These are phyloP conservation scores for Byasa hedistus DNA, from an alignment of 2,888 invertebrate species.

Conservation along the genomic window DNA sequence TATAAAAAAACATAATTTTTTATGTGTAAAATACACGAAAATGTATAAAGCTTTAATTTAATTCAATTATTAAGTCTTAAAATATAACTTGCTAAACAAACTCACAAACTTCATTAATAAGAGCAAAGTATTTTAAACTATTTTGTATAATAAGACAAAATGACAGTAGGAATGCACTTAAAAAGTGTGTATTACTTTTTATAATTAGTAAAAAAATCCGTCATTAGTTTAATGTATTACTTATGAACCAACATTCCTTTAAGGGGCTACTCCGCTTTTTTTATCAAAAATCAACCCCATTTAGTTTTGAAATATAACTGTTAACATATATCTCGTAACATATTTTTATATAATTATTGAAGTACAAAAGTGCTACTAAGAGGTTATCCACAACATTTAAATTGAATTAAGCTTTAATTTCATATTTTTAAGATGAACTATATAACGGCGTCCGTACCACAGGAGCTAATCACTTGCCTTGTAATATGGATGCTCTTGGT, in stretches of 20 bases:
- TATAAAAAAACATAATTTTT: constrained; percentile 11
- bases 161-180: constrained; percentile 60
- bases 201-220: constrained; percentile 41
- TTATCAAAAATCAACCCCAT: constrained; percentile 36
- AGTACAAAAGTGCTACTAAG: constrained; percentile 6
- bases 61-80: constrained; percentile 51
- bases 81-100: constrained; percentile 26
- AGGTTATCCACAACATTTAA: constrained; percentile 17
- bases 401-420: background rate
- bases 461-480: too few relatives aligned
- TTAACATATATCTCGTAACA: background rate
- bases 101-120: constrained; percentile 35
- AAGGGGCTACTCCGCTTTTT: constrained; percentile 43
- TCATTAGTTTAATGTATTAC: constrained; percentile 53
- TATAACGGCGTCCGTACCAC: too few relatives aligned
- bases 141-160: constrained; percentile 38
- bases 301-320: constrained; percentile 31
- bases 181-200: constrained; percentile 56
- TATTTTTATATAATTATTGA: constrained; percentile 11
- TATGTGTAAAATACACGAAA: constrained; percentile 34
- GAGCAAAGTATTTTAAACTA: constrained; percentile 37
- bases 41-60: constrained; percentile 57
- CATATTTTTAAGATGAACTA: background rate
- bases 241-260: constrained; percentile 58
- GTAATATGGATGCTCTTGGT: too few relatives aligned